Base-by-base conservation (phyloP, 2,113 vertebrate species). In the Trematocara zebra region DNA sequence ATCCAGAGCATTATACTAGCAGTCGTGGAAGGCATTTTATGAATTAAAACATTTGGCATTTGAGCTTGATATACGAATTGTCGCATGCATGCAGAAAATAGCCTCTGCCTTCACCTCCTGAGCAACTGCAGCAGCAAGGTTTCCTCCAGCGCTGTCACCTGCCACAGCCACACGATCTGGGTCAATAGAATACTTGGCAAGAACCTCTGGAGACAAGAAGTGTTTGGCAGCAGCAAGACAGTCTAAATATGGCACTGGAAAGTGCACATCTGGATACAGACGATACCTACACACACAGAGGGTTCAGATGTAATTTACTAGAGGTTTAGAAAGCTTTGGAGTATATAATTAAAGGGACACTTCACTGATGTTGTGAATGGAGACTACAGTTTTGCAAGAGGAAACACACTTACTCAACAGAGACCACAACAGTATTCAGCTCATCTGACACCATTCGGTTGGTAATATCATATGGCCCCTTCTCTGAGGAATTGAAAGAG, bases 61-160 rank as follows among this genome's bases (percentile, higher is more conserved):
- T 37, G 18, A 11, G 2, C 31, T 12, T n/a, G 14, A 40, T 37
- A 67, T 40, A 37, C 2, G 1, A 3, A 51, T 54, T 28, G 14
- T 67, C 4, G 10, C 42, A 37, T 9, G 42, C 17, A 26, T 20
- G 10, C 17, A 49, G 11, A 28, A 31, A 33, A 28, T 11, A 11
- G 47, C 17, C 49, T n/a, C 1, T 9, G 52, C 31, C 3, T 67
- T 93, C 96, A 99, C 99, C 98, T 97, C 96, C 87, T 99, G 98
- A 87, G 96, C 94, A n/a, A 98, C 95, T 6, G 96, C 98, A 18
- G 98, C 98, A 2, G 98, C 98, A 80, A 99, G 86, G 92, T 99
- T 99, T 31, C 99, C 99, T 83, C 99, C 99, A 7, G 98, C 97
- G 1, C 99, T 99, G 91, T 99, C 99, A 0, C 99, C 99, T 31